Conservation (phyloP, 2,888 invertebrate species). For the Morpho helenor region DNA sequence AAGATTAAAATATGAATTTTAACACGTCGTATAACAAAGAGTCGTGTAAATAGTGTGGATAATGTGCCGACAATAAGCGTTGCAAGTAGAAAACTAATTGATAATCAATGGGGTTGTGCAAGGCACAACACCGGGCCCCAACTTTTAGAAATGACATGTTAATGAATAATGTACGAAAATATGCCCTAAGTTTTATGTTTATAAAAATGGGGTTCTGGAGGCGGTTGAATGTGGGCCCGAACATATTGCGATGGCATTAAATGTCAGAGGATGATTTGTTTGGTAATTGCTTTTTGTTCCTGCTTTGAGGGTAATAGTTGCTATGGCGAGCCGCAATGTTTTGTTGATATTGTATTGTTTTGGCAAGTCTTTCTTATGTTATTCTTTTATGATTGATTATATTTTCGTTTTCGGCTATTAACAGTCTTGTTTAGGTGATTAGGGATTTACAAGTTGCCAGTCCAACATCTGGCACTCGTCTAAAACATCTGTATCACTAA, state of each 20-base stretch:
- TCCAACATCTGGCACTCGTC: too few species aligned
- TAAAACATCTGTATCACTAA: too few species aligned
- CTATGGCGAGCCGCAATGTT: conserved; percentile 53
- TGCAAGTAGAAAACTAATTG: conserved; percentile 75
- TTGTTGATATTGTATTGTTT: conserved; percentile 66
- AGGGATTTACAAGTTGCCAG: too few species aligned
- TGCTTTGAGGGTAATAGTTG: conserved; percentile 55
- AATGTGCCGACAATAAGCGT: conserved; percentile 67
- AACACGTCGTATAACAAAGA: conserved; percentile 60
- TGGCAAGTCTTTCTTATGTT: conserved; percentile 41
- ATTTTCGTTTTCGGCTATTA: neutral
- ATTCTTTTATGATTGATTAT: conserved; percentile 41
- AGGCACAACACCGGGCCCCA: conserved; percentile 48
- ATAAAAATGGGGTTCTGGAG: conserved; percentile 42
- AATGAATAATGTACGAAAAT: conserved; percentile 66
- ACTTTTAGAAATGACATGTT: conserved; percentile 56
- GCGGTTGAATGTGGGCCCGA: conserved; percentile 59
- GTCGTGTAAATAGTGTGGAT: conserved; percentile 74
- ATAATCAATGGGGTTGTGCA: conserved; percentile 69
- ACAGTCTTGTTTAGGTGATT: too few species aligned
- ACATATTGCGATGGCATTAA: conserved; percentile 75
- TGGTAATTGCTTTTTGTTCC: conserved; percentile 73
- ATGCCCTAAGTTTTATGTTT: conserved; percentile 46
- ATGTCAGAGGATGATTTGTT: conserved; percentile 77
- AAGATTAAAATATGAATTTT: conserved; percentile 40